Percentiles rank a stretch among this genome's conserved stretches.
Conservation (phyloP, 2,888 invertebrate species). For the Morpho deidamia region DNA sequence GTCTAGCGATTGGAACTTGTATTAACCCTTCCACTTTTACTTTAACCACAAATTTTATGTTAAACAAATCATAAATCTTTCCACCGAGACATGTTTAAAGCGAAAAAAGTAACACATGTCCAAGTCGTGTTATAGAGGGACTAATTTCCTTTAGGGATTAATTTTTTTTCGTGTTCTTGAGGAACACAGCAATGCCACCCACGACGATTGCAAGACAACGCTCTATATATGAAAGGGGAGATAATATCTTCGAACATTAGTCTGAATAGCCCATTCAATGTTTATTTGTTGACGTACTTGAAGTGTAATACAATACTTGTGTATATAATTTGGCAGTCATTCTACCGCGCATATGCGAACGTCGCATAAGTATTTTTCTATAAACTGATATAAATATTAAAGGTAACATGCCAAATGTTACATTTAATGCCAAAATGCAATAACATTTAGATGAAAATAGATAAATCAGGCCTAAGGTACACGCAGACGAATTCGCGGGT, state of each 20-base stretch:
- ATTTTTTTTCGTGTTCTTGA: conserved; percentile 49
- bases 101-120: conserved; percentile 78
- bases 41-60: conserved; percentile 60
- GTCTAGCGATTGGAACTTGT: background rate
- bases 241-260: conserved; percentile 25
- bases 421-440: too few relatives aligned
- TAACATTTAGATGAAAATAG: too few relatives aligned
- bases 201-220: conserved; percentile 51
- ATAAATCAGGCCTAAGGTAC: too few relatives aligned
- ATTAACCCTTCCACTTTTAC: conserved; percentile 42
- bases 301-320: conserved; percentile 10
- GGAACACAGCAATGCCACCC: conserved; percentile 66
- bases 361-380: too few relatives aligned
- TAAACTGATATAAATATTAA: too few relatives aligned
- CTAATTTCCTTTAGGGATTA: conserved; percentile 70
- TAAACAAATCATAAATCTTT: conserved; percentile 68
- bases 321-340: conserved; percentile 1
- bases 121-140: conserved; percentile 70
- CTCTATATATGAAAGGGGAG: conserved; percentile 18
- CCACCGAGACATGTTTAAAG: conserved; percentile 60
- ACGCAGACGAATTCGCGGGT: too few relatives aligned
- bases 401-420: too few relatives aligned
- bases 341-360: background rate
- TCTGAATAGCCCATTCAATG: conserved; percentile 27
- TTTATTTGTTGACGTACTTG: conserved; percentile 15